phyloP scores from a whole-genome alignment of 2,888 invertebrate species.

The Andrena camellia region DNA sequence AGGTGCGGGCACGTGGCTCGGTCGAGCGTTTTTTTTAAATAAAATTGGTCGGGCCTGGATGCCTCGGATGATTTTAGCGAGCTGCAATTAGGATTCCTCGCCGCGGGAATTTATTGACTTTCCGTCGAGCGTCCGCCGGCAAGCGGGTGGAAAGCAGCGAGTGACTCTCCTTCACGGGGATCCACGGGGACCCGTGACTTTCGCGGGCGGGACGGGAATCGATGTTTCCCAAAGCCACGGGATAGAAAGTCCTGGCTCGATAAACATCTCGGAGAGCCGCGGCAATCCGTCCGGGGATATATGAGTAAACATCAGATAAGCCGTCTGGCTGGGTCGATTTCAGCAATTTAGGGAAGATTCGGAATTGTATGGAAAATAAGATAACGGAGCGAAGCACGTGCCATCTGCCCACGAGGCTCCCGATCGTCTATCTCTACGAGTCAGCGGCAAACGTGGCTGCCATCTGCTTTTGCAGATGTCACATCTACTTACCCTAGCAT shows the following conservation, averaged over 20 bases:
- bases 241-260: constrained; percentile 11
- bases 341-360: constrained; percentile 50
- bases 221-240: neutral
- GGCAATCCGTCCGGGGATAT: constrained; percentile 17
- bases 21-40: constrained; percentile 3
- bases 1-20: too few relatives aligned
- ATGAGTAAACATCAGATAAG: constrained; percentile 45
- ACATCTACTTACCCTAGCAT: constrained; percentile 45
- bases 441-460: constrained; percentile 57
- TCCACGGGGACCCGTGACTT: neutral
- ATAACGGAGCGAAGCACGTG: constrained; percentile 64
- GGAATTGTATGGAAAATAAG: constrained; percentile 56
- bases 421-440: constrained; percentile 54
- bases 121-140: neutral
- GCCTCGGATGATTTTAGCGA: neutral
- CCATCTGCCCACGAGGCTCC: constrained; percentile 63
- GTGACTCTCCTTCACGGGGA: neutral
- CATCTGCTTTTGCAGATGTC: constrained; percentile 75
- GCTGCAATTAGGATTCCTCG: neutral
- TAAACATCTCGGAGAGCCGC: constrained; percentile 19
- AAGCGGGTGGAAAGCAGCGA: neutral
- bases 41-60: neutral
- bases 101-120: neutral
- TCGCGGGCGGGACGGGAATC: constrained; percentile 1
- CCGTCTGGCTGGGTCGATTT: constrained; percentile 28